Evolutionary conservation across 2,888 invertebrate species (phyloP), one percentile per base, ranked within the genome.

Genomic region (Agrochola lota): DNA sequence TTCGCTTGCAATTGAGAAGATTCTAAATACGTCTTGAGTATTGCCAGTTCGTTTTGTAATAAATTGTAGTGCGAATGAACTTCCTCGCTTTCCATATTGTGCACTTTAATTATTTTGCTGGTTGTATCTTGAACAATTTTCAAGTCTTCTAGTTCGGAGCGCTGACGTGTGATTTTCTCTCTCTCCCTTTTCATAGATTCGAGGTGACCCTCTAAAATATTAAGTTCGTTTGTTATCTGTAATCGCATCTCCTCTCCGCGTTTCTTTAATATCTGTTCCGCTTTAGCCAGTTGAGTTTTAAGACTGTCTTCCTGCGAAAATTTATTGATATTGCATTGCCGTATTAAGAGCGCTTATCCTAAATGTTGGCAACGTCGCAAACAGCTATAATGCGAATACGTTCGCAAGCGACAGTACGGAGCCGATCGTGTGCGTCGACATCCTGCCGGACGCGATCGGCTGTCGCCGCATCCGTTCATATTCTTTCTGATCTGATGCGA

Each of bases 241-340:
- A 60, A 43, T 17, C 94, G 91, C 94, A 96, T 94, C 1, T 95
- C 95, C 74, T 96, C 95, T 60, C 95, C 95, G 63, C 94, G 94
- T 66, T 88, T 87, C 15, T 87, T 90, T 3, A 96, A 86, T 0
- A 91, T 82, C 12, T 91, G 66, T 81, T 96, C 96, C 0, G 96
- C 95, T 86, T 94, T 92, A 4, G 88, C 82, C 2, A 95, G 74
- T 75, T 96, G 95, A 0, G 71, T 71, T 89, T 95, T 95, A 0
- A 96, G 73, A 57, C 87, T 93, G 23, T 93, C 90, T 89, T 96
- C 96, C 96, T 96, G 88, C 43, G 63, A 67, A 74, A 49, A 35
- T 35, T n/a, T 1, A 49, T 69, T 43, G 1, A 11, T 63, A 43
- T 80, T 55, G n/a, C 23, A 35, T 8, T 72, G n/a, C 3, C 4